A percentile compares a stretch with the other conserved stretches of the same genome.
Conservation (phyloP, 2,888 invertebrate species). For the Adineta ricciae region DNA sequence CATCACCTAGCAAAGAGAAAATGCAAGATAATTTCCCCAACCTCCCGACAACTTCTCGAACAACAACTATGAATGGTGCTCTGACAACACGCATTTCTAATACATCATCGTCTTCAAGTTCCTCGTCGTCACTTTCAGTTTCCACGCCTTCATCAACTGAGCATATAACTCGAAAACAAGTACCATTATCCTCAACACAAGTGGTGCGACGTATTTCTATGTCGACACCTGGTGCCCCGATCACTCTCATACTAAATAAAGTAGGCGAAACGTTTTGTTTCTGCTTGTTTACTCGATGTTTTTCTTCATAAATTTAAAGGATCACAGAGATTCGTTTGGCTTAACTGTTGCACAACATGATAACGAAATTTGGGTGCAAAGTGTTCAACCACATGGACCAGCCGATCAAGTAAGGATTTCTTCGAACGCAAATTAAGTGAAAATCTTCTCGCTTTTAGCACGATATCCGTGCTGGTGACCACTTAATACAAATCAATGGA, state of each 20-base stretch:
- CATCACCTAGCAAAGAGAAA: background rate
- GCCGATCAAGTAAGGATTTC: background rate
- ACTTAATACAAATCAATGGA: slow-evolving; percentile 23
- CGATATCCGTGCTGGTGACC: slow-evolving; percentile 22
- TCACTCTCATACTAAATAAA: slow-evolving; percentile 3
- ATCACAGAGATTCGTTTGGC: background rate
- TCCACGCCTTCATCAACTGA: background rate
- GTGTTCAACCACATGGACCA: slow-evolving; percentile 12
- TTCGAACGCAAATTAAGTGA: background rate
- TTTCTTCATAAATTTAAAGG: background rate
- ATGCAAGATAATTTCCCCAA: background rate
- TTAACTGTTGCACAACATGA: background rate
- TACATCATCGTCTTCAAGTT: background rate
- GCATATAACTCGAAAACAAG: background rate
- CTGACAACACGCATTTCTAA: background rate
- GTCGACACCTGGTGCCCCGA: background rate
- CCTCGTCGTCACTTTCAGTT: background rate
- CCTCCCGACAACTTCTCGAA: background rate
- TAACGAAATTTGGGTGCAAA: background rate
- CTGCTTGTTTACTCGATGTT: background rate
- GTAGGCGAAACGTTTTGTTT: background rate
- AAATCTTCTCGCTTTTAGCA: background rate
- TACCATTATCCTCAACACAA: background rate
- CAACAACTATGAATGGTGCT: background rate
- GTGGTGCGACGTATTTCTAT: background rate